Evolutionary conservation across 2,888 invertebrate species (phyloP), one percentile per base, ranked within the genome.

Genomic region (Fragum sueziense): DNA sequence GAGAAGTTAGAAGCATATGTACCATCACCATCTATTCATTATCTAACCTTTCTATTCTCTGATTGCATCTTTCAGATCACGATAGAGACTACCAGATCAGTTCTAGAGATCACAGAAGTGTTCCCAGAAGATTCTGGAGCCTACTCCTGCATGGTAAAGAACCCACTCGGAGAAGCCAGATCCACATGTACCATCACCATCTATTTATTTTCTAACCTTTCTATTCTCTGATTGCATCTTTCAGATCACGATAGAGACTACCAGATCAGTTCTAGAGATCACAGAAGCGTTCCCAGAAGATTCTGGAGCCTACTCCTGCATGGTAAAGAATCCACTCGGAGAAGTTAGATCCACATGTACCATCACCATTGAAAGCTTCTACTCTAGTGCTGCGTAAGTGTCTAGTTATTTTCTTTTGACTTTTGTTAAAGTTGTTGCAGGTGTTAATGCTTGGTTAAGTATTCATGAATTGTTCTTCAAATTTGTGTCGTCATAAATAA

Each of bases 51-150:
- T n/a, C n/a, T n/a, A n/a, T n/a, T n/a, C n/a, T n/a, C n/a, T n/a
- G n/a, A n/a, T n/a, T n/a, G n/a, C n/a, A n/a, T n/a, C 61, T 33
- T 87, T 6, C 88, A 94, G 94, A 91, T 94, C 68, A 88, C 91
- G 1, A 92, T 93, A 71, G 94, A 96, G 92, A 94, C 94, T 87
- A 91, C 95, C 72, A 86, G 95, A 91, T 95, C 95, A 82, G 95
- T 95, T 86, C 94, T 97, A 88, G 94, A 95, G 87, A 95, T 97
- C 88, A 94, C 95, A 84, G 96, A 96, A 93, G 96, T 96, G 67
- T 96, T 95, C 93, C 96, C 96, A 51, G 96, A 96, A 93, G 96
- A 97, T 94, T 95, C 96, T 87, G 96, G 96, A 80, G 94, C 95
- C 85, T 97, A 96, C 93, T 94, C 95, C 0, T 95, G 96, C 86